Evolutionary conservation across 2,797 vertebrate species (phyloP).

Genomic region (Heteromormyrus szaboi): DNA sequence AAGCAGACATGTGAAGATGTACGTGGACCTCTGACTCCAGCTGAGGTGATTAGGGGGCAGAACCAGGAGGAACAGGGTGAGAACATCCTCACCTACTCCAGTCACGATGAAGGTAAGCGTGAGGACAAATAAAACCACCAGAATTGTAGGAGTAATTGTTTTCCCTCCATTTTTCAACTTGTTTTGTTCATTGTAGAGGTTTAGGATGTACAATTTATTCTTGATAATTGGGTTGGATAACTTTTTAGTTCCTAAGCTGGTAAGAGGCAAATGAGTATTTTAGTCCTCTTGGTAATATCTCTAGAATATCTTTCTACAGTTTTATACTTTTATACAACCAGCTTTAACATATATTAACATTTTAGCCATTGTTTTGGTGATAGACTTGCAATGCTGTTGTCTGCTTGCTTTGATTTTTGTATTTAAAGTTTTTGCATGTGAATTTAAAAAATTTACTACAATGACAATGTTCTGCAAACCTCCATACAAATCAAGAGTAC

Average conservation of each 20-base stretch:
- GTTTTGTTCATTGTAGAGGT: neutral
- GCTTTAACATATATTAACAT: neutral
- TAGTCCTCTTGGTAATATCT: neutral
- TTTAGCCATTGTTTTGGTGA: neutral
- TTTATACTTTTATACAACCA: too few species aligned
- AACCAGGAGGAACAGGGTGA: neutral
- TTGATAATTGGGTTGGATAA: neutral
- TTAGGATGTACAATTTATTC: neutral
- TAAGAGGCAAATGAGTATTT: neutral
- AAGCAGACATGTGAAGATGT: neutral
- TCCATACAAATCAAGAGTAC: neutral
- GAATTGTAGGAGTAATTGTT: neutral
- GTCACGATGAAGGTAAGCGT: neutral
- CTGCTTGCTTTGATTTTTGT: neutral
- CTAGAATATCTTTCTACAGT: neutral
- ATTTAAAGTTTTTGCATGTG: neutral
- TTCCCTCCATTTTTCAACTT: neutral
- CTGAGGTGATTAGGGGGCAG: neutral
- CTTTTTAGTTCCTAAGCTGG: neutral
- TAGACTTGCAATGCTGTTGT: neutral
- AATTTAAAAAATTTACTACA: neutral
- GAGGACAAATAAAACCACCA: neutral
- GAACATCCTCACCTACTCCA: neutral
- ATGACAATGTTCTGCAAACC: neutral
- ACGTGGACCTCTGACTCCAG: neutral